Conservation (phyloP, 2,113 vertebrate species). For the Toxostoma redivivum region DNA sequence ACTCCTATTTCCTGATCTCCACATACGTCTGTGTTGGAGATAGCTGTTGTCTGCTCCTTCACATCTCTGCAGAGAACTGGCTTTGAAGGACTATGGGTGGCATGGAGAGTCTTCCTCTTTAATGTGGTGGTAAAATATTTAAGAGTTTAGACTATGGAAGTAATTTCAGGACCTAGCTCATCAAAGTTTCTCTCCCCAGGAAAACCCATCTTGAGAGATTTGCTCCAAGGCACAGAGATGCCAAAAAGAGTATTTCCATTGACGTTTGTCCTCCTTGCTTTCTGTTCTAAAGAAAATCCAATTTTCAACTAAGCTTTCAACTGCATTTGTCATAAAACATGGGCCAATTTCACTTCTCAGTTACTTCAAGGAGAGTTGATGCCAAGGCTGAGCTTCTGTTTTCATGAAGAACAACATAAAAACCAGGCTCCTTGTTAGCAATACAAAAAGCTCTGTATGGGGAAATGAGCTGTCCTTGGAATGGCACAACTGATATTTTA, state of each 20-base stretch:
- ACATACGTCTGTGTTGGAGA: not conserved
- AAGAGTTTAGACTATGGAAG: not conserved
- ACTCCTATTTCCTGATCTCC: not conserved
- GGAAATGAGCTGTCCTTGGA: conserved; percentile 32
- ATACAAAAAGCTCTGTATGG: not conserved
- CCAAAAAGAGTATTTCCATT: conserved; percentile 24
- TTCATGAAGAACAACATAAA: not conserved
- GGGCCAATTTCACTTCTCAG: not conserved
- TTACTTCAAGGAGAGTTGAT: conserved; percentile 2
- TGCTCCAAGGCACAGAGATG: not conserved
- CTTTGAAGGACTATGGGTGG: not conserved
- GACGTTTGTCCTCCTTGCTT: not conserved
- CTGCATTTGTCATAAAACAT: not conserved
- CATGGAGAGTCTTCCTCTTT: not conserved
- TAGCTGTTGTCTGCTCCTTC: not conserved
- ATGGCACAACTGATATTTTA: conserved; percentile 9
- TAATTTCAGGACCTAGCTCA: not conserved
- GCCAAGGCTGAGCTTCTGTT: conserved; percentile 14
- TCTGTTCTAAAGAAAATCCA: conserved; percentile 11
- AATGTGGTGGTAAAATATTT: conserved; percentile 3
- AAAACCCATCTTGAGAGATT: not conserved
- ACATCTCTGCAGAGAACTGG: not conserved
- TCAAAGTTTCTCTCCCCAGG: not conserved
- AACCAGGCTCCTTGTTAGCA: conserved; percentile 18
- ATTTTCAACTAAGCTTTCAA: not conserved